phyloP scores from a whole-genome alignment of 2,113 vertebrate genomes.

The Uropsilus gracilis region DNA sequence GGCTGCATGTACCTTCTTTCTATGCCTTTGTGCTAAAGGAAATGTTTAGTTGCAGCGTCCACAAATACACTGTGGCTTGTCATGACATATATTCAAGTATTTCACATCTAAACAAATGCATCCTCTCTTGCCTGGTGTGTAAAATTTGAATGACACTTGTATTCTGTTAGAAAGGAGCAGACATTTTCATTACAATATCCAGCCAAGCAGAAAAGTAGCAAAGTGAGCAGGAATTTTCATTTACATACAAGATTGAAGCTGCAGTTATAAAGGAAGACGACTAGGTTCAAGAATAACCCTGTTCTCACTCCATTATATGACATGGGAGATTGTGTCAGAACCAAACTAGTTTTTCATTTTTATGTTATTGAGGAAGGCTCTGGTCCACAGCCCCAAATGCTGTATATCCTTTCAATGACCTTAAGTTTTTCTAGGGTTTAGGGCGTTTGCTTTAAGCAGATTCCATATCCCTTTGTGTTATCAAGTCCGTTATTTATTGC shows the following conservation, averaged over 20 bases:
- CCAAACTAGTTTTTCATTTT: not conserved
- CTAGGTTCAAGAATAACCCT: constrained; percentile 53
- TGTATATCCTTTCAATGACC: not conserved
- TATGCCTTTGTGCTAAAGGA: not conserved
- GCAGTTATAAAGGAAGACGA: constrained; percentile 49
- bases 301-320: constrained; percentile 3
- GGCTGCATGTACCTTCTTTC: not conserved
- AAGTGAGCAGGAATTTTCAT: constrained; percentile 76
- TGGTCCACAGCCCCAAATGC: not conserved
- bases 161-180: constrained; percentile 56
- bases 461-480: not conserved
- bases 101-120: constrained; percentile 68
- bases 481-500: not conserved
- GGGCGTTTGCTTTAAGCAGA: not conserved
- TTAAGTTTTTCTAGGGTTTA: not conserved
- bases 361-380: not conserved
- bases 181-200: constrained; percentile 73
- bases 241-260: constrained; percentile 67
- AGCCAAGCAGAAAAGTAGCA: constrained; percentile 69
- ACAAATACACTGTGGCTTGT: not conserved
- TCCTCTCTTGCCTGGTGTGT: constrained; percentile 20
- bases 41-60: not conserved
- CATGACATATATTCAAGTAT: constrained; percentile 51
- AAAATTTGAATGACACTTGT: constrained; percentile 66
- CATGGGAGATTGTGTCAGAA: not conserved